Evolutionary conservation across 2,797 vertebrate species (phyloP).

Genomic region (Myiotriccus ornatus): DNA sequence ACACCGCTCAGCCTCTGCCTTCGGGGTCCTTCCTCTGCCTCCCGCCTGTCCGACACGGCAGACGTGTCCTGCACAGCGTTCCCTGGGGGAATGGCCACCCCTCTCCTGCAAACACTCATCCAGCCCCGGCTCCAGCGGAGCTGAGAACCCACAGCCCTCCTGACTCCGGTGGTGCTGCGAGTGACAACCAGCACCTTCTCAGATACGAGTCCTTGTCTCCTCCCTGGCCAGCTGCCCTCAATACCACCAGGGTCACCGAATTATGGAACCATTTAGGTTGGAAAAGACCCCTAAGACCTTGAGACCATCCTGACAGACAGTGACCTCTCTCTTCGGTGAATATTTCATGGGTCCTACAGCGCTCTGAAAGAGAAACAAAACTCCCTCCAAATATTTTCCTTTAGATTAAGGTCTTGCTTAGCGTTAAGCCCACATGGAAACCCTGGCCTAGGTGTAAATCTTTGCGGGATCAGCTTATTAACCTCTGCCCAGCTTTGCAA

Average conservation of each 20-base stretch:
- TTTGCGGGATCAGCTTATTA: background rate
- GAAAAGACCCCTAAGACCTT: background rate
- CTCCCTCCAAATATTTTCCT: background rate
- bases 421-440: background rate
- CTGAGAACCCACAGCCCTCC: background rate
- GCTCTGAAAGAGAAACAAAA: background rate
- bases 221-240: background rate
- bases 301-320: background rate
- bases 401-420: background rate
- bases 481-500: background rate
- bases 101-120: background rate
- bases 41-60: background rate
- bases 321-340: background rate
- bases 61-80: background rate
- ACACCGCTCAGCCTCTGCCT: background rate
- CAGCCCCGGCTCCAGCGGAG: fast-evolving
- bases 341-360: background rate
- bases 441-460: background rate
- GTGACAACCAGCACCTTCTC: background rate
- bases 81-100: background rate
- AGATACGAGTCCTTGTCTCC: background rate
- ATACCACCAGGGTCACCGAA: too few relatives aligned
- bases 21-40: background rate
- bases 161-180: background rate
- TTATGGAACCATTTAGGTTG: too few relatives aligned